Conservation (phyloP, 2,888 invertebrate species). For the Xestia ashworthii region DNA sequence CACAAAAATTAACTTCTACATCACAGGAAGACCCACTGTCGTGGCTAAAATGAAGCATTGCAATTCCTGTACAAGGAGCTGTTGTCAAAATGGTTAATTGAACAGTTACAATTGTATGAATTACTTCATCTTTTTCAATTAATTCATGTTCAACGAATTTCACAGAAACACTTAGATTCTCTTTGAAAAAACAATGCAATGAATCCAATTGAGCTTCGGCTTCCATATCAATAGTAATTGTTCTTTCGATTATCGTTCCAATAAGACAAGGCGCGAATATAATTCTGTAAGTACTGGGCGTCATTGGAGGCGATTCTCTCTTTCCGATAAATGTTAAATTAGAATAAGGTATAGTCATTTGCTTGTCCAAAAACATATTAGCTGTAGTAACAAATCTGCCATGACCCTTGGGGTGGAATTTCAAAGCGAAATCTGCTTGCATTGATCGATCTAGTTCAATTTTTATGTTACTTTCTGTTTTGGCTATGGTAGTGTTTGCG, state of each 20-base stretch:
- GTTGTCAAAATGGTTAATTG: conserved; percentile 73
- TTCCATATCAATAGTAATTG: conserved; percentile 77
- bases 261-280: conserved; percentile 83
- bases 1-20: conserved; percentile 82
- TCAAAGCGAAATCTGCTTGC: conserved; percentile 73
- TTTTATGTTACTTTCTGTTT: conserved; percentile 79
- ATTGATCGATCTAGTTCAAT: conserved; percentile 78
- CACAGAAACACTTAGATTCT: conserved; percentile 74
- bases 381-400: conserved; percentile 83
- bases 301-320: conserved; percentile 77
- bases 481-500: conserved; percentile 68
- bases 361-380: conserved; percentile 82
- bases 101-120: conserved; percentile 76
- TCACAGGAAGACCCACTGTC: conserved; percentile 80
- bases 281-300: conserved; percentile 76
- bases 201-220: conserved; percentile 69
- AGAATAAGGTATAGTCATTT: conserved; percentile 81
- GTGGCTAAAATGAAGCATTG: conserved; percentile 78
- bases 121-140: conserved; percentile 62
- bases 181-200: conserved; percentile 78
- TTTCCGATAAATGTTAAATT: conserved; percentile 85
- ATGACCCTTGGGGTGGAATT: conserved; percentile 83
- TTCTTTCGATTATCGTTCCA: conserved; percentile 71
- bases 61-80: conserved; percentile 69
- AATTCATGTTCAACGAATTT: conserved; percentile 70